A percentile compares a stretch with the other conserved stretches of the same genome.
These are phyloP conservation scores for Neomorphus geoffroyi DNA, from an alignment of 2,797 vertebrate genomes.

Conservation along the genomic window DNA sequence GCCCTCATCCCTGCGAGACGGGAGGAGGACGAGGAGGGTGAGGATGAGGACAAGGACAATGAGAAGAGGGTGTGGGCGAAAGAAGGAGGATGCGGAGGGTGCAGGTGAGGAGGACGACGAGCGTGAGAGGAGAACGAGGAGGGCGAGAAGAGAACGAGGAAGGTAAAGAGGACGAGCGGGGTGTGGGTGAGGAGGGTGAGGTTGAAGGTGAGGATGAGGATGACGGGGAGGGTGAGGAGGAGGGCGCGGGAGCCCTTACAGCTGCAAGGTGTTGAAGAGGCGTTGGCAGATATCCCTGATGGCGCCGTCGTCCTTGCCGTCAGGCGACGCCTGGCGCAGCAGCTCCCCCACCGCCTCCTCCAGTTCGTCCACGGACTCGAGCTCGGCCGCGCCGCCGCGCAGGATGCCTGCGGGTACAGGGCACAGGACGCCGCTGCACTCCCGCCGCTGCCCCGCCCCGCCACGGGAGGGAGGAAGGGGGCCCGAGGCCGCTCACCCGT, in stretches of 20 bases:
- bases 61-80: not conserved
- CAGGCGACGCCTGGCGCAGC: constrained; percentile 88
- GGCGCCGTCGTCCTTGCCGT: constrained; percentile 90
- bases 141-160: no score
- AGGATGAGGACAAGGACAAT: not conserved
- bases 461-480: no score
- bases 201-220: not conserved
- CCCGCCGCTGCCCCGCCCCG: constrained; percentile 61
- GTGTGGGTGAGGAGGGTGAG: no score
- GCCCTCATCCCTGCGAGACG: constrained; percentile 64
- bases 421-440: not conserved
- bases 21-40: no score
- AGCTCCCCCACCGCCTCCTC: constrained; percentile 92
- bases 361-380: constrained; percentile 94
- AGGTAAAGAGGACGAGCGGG: no score
- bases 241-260: not conserved
- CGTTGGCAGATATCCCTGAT: constrained; percentile 90
- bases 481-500: constrained; percentile 84
- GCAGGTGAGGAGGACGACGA: not conserved
- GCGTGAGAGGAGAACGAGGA: no score
- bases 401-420: constrained; percentile 80
- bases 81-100: constrained; percentile 45
- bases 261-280: constrained; percentile 88
- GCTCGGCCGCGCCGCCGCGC: constrained; percentile 86
- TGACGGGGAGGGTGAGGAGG: not conserved